Evolutionary conservation across 1,140 invertebrate species (phyloP).

Genomic region (Rhyacophila brunnea): DNA sequence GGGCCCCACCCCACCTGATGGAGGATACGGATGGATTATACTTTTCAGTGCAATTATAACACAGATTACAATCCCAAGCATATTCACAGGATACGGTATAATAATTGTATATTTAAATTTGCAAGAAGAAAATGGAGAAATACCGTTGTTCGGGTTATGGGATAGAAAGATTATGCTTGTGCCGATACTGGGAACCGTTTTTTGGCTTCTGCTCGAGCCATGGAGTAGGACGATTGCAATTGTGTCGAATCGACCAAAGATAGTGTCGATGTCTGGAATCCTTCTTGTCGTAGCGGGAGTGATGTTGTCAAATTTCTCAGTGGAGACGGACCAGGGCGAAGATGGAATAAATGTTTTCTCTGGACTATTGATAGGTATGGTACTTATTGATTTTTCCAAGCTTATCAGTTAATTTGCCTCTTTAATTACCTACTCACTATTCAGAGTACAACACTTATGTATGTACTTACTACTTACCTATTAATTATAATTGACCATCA

Average conservation of each 20-base stretch:
- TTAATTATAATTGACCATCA: too few species aligned
- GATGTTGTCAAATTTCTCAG: slow-evolving; percentile 48
- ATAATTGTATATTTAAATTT: slow-evolving; percentile 50
- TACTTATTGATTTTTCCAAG: slow-evolving; percentile 3
- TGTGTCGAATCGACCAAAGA: slow-evolving; percentile 53
- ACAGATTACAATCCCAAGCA: slow-evolving; percentile 57
- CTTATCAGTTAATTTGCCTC: too few species aligned
- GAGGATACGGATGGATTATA: slow-evolving; percentile 65
- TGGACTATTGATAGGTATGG: slow-evolving; percentile 49
- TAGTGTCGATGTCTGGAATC: slow-evolving; percentile 52
- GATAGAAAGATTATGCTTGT: slow-evolving; percentile 54
- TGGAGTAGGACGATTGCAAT: slow-evolving; percentile 56
- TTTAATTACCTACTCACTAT: too few species aligned
- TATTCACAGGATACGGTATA: slow-evolving; percentile 56
- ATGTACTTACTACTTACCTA: too few species aligned
- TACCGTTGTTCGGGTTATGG: slow-evolving; percentile 49
- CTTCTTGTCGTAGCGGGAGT: slow-evolving; percentile 50
- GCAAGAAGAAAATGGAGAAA: slow-evolving; percentile 45
- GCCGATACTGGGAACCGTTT: slow-evolving; percentile 55
- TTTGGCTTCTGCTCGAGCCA: slow-evolving; percentile 54
- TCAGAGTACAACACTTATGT: too few species aligned
- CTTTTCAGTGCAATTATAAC: slow-evolving; percentile 58
- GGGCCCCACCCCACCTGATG: slow-evolving; percentile 61
- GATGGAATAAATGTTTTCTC: slow-evolving; percentile 50
- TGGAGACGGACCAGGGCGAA: slow-evolving; percentile 43